Conservation (phyloP, 2,113 vertebrate species). For the Cyanistes caeruleus region DNA sequence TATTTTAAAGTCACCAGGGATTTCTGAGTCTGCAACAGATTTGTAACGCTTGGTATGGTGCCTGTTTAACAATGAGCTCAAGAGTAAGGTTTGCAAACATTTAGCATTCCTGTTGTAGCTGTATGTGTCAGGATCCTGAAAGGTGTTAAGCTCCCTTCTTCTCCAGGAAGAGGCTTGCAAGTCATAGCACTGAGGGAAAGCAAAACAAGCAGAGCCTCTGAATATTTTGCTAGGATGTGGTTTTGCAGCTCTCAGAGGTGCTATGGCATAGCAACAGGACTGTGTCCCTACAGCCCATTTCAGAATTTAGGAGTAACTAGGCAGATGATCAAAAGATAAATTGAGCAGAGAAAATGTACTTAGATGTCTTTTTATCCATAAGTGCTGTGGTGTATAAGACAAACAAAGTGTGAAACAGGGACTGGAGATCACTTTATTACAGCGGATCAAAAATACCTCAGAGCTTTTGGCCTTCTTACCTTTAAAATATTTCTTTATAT, state of each 20-base stretch:
- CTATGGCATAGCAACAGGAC: neutral
- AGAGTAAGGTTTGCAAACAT: neutral
- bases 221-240: neutral
- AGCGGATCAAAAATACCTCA: neutral
- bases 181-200: neutral
- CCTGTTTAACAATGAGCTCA: neutral
- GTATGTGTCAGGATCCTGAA: neutral
- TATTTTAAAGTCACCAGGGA: neutral
- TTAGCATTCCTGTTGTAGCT: neutral
- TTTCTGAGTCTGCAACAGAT: neutral
- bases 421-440: neutral
- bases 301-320: neutral
- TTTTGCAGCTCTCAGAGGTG: neutral
- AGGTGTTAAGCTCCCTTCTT: neutral
- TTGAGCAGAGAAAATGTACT: neutral
- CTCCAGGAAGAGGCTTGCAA: neutral
- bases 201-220: neutral
- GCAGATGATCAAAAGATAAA: neutral
- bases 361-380: neutral
- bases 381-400: neutral
- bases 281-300: neutral
- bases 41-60: neutral
- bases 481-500: neutral
- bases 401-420: neutral
- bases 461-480: neutral